Evolutionary conservation across 2,113 vertebrate species (phyloP).

Genomic region (Phodopus roborovskii): DNA sequence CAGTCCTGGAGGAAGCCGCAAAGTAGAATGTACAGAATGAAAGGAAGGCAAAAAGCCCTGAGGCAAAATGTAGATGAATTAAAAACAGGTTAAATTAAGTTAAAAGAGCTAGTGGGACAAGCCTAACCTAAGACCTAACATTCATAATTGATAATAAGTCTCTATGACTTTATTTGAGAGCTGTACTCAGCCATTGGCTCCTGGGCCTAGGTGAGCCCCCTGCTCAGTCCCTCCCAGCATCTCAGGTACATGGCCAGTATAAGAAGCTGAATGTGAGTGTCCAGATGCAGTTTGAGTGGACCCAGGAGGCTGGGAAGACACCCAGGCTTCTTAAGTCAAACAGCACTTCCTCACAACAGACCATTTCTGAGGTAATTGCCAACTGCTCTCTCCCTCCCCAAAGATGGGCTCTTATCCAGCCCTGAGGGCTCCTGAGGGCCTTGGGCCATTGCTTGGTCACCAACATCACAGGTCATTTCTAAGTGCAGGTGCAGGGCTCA

Average conservation of each 20-base stretch:
- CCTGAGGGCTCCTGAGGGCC: not conserved
- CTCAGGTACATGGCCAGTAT: conserved; percentile 64
- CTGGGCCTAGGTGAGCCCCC: not conserved
- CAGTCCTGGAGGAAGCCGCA: not conserved
- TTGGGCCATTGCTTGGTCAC: conserved; percentile 52
- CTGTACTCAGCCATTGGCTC: not conserved
- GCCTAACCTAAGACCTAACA: not conserved
- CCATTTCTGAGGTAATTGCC: conserved; percentile 48
- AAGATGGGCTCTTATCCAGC: not conserved
- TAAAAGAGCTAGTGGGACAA: not conserved
- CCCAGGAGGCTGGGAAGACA: not conserved
- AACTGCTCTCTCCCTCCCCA: not conserved
- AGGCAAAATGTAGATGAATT: not conserved
- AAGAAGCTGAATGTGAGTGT: not conserved
- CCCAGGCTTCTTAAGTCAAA: not conserved
- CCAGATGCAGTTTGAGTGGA: not conserved
- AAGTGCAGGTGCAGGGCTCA: conserved; percentile 68
- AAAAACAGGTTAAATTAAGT: not conserved
- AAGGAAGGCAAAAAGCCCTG: not conserved
- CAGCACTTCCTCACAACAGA: not conserved
- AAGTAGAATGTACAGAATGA: not conserved
- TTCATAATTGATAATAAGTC: not conserved
- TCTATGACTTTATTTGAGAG: not conserved
- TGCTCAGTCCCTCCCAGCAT: not conserved
- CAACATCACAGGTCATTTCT: conserved; percentile 54